Base-by-base conservation (phyloP, 2,113 vertebrate species). In the Amphilophus citrinellus region DNA sequence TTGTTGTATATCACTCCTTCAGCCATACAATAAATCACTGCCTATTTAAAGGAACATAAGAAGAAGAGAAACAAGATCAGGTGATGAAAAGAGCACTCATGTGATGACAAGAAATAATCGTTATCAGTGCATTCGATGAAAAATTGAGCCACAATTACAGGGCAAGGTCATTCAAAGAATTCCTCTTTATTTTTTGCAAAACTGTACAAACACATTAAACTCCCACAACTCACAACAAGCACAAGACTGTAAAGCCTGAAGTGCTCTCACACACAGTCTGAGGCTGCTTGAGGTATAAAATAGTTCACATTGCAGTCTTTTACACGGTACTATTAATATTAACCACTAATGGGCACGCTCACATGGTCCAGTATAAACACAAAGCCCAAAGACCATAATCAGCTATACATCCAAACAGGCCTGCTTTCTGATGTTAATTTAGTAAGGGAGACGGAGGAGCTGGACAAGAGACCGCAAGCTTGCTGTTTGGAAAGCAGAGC, bases 301-400 rank as follows among this genome's bases (percentile, higher is more conserved):
- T 75, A 83, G 61, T 84, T 78, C 83, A 71, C 77, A 77, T 58
- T 61, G 61, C 77, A 83, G 75, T 50, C 82, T 82, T 84, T 37
- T 44, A 84, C 63, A 3, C 77, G 61, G 32, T 61, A 13, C 63
- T 37, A 22, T 83, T 87, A 82, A 76, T 82, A 88, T 80, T 81
- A 84, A 85, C 76, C 88, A 61, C 85, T 91, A 87, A 89, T 82
- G 44, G 44, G 2, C 24, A 17, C 79, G 78, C 32, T 87, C 24
- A 84, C 30, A 47, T 56, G 37, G n/a, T 84, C 90, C 88, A 91
- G 59, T 81, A 77, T 68, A 89, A 92, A 92, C 89, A 93, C 68
- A 79, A 77, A 81, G 78, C 79, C 80, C 82, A 44, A 66, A 88
- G 77, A 60, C 78, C 44, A 66, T 88, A 71, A 77, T 84, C 78